Conservation (phyloP, 2,888 invertebrate species). For the Hetaerina titia region DNA sequence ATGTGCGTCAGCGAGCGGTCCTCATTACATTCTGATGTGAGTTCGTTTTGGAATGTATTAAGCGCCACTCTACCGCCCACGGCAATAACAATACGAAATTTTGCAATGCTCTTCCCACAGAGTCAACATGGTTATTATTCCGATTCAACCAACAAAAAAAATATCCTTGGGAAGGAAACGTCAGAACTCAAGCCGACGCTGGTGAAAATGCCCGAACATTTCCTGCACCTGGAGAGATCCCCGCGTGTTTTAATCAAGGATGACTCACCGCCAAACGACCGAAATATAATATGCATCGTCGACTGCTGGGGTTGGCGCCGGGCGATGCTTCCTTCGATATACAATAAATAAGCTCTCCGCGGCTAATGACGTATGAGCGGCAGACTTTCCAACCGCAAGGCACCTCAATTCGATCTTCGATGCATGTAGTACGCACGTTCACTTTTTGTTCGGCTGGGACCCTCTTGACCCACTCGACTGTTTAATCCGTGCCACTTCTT, state of each 20-base stretch:
- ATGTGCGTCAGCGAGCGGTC: neutral
- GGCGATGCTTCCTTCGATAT: neutral
- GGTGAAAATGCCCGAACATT: too few species aligned
- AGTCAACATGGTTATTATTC: too few species aligned
- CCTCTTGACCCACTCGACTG: slow-evolving; percentile 84
- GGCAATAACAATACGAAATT: neutral
- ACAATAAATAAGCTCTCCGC: neutral
- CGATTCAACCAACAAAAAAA: too few species aligned
- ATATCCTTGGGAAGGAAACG: too few species aligned
- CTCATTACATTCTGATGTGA: neutral
- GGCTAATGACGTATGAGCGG: neutral
- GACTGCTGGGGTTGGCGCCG: neutral
- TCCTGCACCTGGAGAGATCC: too few species aligned
- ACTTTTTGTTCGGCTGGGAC: slow-evolving; percentile 9
- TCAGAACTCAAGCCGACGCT: too few species aligned
- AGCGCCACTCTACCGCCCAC: neutral
- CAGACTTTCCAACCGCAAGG: neutral
- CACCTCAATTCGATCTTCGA: neutral
- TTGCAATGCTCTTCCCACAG: too few species aligned
- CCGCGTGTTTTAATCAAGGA: neutral
- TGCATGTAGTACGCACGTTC: neutral
- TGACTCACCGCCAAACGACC: neutral
- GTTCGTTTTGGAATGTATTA: neutral
- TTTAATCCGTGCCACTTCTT: slow-evolving; percentile 56
- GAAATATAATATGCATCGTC: neutral